phyloP scores from a whole-genome alignment of 1,140 invertebrate species.

The Globodera rostochiensis region DNA sequence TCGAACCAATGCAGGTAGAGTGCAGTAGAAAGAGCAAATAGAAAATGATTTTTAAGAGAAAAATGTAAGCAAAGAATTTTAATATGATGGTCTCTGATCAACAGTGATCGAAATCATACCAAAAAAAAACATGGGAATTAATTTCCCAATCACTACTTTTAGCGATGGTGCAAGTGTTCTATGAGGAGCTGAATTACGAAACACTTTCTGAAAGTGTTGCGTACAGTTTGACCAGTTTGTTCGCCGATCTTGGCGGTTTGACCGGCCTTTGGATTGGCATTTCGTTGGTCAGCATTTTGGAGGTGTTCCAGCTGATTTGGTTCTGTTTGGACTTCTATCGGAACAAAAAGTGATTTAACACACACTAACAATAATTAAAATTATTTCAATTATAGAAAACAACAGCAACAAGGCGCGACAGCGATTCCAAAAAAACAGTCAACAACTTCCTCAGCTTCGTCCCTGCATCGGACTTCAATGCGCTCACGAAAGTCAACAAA shows the following conservation, averaged over 20 bases:
- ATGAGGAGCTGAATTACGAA: constrained; percentile 65
- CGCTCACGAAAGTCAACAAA: constrained; percentile 25
- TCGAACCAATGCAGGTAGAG: constrained; percentile 53
- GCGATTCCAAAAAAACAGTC: neutral
- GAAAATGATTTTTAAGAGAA: too few species aligned
- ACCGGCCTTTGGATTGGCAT: constrained; percentile 65
- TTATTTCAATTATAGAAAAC: constrained; percentile 4
- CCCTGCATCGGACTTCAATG: neutral
- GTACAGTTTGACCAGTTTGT: constrained; percentile 56
- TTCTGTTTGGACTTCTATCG: constrained; percentile 40
- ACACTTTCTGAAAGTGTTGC: constrained; percentile 60
- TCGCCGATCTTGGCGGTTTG: constrained; percentile 64
- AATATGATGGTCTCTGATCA: neutral
- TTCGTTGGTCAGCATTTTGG: constrained; percentile 61
- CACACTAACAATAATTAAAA: neutral
- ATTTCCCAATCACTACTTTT: neutral
- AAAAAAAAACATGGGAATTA: too few species aligned
- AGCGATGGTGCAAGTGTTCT: constrained; percentile 65
- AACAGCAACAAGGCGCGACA: constrained; percentile 26
- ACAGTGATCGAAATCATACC: neutral
- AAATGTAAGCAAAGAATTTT: neutral
- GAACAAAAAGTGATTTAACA: constrained; percentile 29
- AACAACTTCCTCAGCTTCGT: neutral
- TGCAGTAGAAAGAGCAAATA: too few species aligned
- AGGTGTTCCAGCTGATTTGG: constrained; percentile 51